phyloP scores from a whole-genome alignment of 2,888 invertebrate species.

The Gortyna flavago region DNA sequence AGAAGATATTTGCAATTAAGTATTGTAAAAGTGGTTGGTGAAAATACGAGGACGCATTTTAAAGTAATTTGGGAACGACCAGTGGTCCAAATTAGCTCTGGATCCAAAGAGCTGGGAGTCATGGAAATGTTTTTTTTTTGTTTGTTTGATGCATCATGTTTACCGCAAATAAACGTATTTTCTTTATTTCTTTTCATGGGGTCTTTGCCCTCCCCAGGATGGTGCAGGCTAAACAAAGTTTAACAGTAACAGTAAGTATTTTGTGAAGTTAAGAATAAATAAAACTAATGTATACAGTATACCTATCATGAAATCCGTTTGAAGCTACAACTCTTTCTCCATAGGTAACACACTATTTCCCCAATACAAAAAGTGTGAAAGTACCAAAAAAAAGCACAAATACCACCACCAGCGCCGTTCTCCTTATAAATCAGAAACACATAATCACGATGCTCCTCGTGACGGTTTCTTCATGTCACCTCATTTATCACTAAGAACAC shows the following conservation, averaged over 20 bases:
- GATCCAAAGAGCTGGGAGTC: background rate
- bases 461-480: slow-evolving; percentile 77
- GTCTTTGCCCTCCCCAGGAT: background rate
- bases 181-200: too few species aligned
- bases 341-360: background rate
- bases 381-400: slow-evolving; percentile 12
- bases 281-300: too few species aligned
- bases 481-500: slow-evolving; percentile 79
- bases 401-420: slow-evolving; percentile 8
- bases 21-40: background rate
- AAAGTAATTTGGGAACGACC: background rate
- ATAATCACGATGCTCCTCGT: slow-evolving; percentile 68
- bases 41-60: background rate
- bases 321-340: too few species aligned
- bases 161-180: too few species aligned
- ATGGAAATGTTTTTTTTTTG: too few species aligned
- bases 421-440: slow-evolving; percentile 54
- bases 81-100: background rate
- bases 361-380: background rate
- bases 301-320: background rate
- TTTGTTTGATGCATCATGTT: too few species aligned
- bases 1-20: background rate
- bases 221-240: too few species aligned
- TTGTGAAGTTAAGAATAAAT: background rate
- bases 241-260: background rate